Evolutionary conservation across 2,113 vertebrate genomes (phyloP).

Genomic region (Brienomyrus longianalis): DNA sequence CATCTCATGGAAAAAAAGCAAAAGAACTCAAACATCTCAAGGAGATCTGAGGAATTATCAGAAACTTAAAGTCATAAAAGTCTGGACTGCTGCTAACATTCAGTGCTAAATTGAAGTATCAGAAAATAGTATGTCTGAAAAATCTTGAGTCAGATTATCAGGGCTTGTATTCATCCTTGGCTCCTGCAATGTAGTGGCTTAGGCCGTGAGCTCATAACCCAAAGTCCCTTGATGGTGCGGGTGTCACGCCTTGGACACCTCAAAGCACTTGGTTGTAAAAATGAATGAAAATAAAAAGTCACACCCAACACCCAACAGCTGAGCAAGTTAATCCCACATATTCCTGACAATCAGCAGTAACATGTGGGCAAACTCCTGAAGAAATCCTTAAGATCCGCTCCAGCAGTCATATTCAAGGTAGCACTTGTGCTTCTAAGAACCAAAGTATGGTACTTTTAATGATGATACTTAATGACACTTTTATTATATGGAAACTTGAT

Average conservation of each 20-base stretch:
- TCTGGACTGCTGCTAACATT: neutral
- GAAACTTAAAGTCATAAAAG: neutral
- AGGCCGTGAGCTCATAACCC: neutral
- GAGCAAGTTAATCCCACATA: neutral
- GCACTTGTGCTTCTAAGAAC: neutral
- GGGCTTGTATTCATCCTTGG: neutral
- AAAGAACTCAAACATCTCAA: neutral
- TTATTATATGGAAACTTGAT: neutral
- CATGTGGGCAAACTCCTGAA: neutral
- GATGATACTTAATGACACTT: neutral
- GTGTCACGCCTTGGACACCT: neutral
- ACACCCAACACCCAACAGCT: neutral
- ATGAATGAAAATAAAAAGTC: neutral
- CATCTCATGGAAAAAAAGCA: neutral
- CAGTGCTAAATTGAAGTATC: neutral
- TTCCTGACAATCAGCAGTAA: neutral
- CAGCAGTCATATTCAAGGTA: neutral
- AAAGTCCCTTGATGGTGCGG: neutral
- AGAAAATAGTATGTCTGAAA: neutral
- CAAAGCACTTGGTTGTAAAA: neutral
- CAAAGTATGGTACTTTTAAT: neutral
- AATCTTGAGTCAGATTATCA: neutral
- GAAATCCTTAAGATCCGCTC: neutral
- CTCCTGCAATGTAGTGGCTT: neutral
- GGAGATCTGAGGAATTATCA: neutral